Conservation (phyloP, 2,888 invertebrate species). For the Nesidiocoris tenuis region DNA sequence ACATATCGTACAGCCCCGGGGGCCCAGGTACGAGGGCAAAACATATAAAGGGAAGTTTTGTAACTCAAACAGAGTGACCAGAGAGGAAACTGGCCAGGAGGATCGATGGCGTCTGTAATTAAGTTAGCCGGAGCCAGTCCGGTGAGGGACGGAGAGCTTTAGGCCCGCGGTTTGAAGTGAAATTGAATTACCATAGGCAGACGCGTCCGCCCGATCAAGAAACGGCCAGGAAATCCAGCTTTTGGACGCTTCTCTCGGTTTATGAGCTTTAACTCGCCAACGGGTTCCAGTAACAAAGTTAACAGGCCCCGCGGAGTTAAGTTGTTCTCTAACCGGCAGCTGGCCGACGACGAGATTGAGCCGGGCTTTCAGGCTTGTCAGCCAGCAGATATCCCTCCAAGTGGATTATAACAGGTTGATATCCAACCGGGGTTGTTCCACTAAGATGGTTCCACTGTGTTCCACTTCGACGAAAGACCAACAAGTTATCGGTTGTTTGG, state of each 20-base stretch:
- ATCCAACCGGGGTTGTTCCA: background rate
- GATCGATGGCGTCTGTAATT: conserved; percentile 17
- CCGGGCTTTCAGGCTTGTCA: too few species aligned
- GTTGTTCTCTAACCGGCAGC: background rate
- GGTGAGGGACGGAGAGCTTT: background rate
- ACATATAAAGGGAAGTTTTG: too few species aligned
- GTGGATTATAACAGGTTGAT: background rate
- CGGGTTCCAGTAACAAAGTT: background rate
- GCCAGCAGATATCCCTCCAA: background rate
- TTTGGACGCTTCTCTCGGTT: background rate
- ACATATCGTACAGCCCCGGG: too few species aligned
- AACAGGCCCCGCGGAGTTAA: background rate
- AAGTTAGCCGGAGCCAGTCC: background rate
- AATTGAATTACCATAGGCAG: conserved; percentile 33
- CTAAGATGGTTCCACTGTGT: background rate
- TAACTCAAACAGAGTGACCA: too few species aligned
- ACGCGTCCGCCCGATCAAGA: background rate
- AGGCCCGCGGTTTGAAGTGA: conserved; percentile 2
- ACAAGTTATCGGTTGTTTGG: too few species aligned
- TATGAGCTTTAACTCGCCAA: background rate
- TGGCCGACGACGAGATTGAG: background rate
- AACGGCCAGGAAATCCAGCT: background rate
- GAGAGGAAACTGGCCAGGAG: background rate
- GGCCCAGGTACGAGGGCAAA: too few species aligned
- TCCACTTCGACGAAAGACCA: too few species aligned